These are phyloP conservation scores for Schizotus pectinicornis DNA, from an alignment of 2,888 invertebrate species.

Conservation along the genomic window DNA sequence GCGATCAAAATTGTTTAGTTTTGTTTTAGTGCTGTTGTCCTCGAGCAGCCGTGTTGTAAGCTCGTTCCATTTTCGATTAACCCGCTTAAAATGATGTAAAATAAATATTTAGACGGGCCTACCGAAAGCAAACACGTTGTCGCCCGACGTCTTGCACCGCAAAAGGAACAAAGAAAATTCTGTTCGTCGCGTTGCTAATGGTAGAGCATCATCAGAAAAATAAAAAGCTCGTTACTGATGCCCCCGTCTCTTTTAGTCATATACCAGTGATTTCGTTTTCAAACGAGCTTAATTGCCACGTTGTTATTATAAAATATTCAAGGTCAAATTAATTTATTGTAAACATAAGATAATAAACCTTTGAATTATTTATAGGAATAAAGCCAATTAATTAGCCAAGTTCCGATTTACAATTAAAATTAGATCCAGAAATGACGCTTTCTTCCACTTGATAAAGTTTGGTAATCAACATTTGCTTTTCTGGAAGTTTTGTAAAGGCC, in stretches of 20 bases:
- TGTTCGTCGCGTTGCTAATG: neutral
- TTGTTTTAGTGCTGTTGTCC: slow-evolving; percentile 1
- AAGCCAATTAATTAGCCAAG: slow-evolving; percentile 24
- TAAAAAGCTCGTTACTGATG: neutral
- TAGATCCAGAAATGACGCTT: neutral
- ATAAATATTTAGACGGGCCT: slow-evolving; percentile 29
- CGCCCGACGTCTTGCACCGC: slow-evolving; percentile 9
- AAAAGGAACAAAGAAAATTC: slow-evolving; percentile 8
- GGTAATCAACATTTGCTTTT: neutral
- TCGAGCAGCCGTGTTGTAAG: neutral
- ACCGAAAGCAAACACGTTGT: slow-evolving; percentile 27
- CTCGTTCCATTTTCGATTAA: slow-evolving; percentile 26
- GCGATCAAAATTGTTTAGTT: too few species aligned
- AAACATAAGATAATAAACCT: slow-evolving; percentile 21
- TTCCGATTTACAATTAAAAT: neutral
- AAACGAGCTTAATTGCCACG: slow-evolving; percentile 5
- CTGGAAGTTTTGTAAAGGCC: neutral
- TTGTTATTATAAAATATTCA: slow-evolving; percentile 7
- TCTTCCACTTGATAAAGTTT: neutral
- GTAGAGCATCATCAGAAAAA: neutral
- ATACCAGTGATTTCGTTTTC: slow-evolving; percentile 9
- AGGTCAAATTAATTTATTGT: slow-evolving; percentile 27
- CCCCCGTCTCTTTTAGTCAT: neutral
- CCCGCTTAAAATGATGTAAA: slow-evolving; percentile 25
- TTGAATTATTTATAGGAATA: slow-evolving; percentile 28